Conservation (phyloP, 2,113 vertebrate species). For the Etheostoma cragini region DNA sequence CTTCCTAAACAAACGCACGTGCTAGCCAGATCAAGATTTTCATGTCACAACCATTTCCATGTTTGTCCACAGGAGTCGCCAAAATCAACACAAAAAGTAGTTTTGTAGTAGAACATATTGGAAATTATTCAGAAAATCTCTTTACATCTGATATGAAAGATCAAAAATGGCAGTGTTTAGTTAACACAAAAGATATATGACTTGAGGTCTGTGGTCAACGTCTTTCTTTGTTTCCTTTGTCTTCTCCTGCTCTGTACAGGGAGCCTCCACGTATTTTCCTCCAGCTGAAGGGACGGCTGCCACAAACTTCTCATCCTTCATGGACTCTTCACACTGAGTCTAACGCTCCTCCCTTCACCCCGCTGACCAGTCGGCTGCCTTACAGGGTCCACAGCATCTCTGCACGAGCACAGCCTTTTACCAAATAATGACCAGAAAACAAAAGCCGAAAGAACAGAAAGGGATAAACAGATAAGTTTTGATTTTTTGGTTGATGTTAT, state of each 20-base stretch:
- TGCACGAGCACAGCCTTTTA: slow-evolving; percentile 16
- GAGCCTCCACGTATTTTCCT: slow-evolving; percentile 13
- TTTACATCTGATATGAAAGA: not conserved
- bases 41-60: no score
- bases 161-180: not conserved
- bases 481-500: not conserved
- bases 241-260: slow-evolving; percentile 32
- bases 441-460: not conserved
- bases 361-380: slow-evolving; percentile 54
- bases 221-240: slow-evolving; percentile 10
- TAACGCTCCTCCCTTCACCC: slow-evolving; percentile 65
- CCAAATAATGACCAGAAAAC: not conserved
- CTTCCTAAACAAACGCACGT: no score
- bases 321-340: not conserved
- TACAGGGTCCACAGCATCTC: slow-evolving; percentile 28
- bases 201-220: not conserved
- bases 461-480: not conserved
- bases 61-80: no score
- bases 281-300: slow-evolving; percentile 1
- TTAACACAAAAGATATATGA: not conserved
- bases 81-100: no score
- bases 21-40: no score
- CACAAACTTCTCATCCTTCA: slow-evolving; percentile 25
- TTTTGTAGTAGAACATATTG: no score
- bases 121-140: not conserved